Evolutionary conservation across 2,113 vertebrate genomes (phyloP).

Genomic region (Nesoenas mayeri): DNA sequence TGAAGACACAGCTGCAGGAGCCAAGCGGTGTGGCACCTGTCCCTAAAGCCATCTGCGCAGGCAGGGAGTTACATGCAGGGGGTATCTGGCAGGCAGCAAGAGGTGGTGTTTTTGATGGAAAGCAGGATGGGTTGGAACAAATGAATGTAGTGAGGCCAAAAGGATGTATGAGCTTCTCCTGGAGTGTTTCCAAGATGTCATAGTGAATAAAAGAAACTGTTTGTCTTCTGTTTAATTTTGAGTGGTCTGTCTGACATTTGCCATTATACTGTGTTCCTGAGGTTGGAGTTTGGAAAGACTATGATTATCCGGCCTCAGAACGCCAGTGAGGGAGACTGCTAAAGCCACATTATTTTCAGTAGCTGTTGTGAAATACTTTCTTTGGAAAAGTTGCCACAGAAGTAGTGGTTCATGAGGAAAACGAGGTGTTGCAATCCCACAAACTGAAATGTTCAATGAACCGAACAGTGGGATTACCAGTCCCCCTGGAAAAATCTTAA

Average conservation of each 20-base stretch:
- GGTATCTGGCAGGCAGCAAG: background rate
- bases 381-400: background rate
- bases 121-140: background rate
- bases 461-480: background rate
- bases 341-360: slow-evolving; percentile 2
- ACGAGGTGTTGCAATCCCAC: background rate
- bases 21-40: background rate
- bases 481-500: background rate
- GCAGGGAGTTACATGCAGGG: background rate
- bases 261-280: slow-evolving; percentile 1
- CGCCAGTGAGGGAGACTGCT: background rate
- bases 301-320: slow-evolving; percentile 27
- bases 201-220: background rate
- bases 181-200: slow-evolving; percentile 30
- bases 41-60: background rate
- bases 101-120: background rate
- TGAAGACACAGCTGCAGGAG: background rate
- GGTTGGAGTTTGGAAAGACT: slow-evolving; percentile 12
- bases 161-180: slow-evolving; percentile 14
- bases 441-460: background rate
- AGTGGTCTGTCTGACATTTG: slow-evolving; percentile 42
- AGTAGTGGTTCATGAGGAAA: background rate
- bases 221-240: slow-evolving; percentile 29
- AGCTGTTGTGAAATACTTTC: background rate
- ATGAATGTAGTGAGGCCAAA: background rate